These are phyloP conservation scores for Chaenogobius annularis DNA, from an alignment of 2,113 vertebrate genomes.

Conservation along the genomic window DNA sequence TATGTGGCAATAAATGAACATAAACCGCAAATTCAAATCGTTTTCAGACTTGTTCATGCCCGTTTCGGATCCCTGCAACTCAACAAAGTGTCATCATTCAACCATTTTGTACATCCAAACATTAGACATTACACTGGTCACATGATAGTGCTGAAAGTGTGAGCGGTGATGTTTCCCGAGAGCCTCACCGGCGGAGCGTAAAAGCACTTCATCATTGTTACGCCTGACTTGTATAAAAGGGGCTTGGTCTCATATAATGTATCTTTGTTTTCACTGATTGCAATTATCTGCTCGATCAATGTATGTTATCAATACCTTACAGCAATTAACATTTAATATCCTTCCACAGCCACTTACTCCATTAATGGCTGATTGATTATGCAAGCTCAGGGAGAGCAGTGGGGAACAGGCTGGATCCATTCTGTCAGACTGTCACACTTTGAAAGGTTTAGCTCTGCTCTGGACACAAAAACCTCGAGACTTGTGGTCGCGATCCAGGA, in stretches of 20 bases:
- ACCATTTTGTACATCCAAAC: not conserved
- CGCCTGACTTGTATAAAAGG: constrained; percentile 46
- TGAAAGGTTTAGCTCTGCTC: constrained; percentile 27
- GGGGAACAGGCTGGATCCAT: constrained; percentile 69
- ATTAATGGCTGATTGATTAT: constrained; percentile 82
- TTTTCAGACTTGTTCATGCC: no score
- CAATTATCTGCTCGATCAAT: constrained; percentile 77
- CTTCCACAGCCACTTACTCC: constrained; percentile 81
- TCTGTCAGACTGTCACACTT: constrained; percentile 68
- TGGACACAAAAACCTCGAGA: constrained; percentile 42
- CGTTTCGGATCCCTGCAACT: no score
- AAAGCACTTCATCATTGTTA: constrained; percentile 57
- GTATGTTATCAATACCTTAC: constrained; percentile 76
- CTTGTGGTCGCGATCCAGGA: constrained; percentile 16
- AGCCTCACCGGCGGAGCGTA: constrained; percentile 16
- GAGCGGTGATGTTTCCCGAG: constrained; percentile 6
- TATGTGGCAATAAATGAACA: no score
- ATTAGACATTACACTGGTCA: no score
- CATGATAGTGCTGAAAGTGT: not conserved
- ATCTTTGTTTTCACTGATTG: constrained; percentile 79
- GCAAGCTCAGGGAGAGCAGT: constrained; percentile 56
- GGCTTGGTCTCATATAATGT: constrained; percentile 64
- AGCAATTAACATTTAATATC: constrained; percentile 85
- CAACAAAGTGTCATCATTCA: not conserved
- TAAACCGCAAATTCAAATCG: no score